Conservation (phyloP, 2,797 vertebrate species). For the Tiaroga cobitis region DNA sequence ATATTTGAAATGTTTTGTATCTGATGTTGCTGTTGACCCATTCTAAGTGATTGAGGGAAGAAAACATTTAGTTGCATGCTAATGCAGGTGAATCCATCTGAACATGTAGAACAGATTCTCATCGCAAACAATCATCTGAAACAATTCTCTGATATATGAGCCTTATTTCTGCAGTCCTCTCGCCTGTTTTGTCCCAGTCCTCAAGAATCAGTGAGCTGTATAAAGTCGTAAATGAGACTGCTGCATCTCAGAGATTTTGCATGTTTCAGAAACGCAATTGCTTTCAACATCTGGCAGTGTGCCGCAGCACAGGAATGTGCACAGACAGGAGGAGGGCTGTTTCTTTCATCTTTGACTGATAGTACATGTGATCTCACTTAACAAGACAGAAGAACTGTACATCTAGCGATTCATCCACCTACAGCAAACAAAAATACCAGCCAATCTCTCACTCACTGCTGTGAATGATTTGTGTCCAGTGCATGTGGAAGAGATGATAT, state of each 20-base stretch:
- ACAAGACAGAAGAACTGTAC: slow-evolving; percentile 40
- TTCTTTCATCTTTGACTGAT: slow-evolving; percentile 57
- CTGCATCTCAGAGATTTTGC: slow-evolving; percentile 18
- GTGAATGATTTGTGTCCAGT: not conserved
- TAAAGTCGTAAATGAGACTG: not conserved
- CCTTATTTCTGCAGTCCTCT: not conserved
- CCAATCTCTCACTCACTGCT: not conserved
- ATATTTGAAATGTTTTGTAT: not conserved
- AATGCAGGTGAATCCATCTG: not conserved
- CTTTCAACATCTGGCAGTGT: slow-evolving; percentile 49
- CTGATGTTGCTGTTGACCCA: not conserved
- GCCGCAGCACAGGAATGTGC: slow-evolving; percentile 41
- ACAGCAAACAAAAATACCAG: slow-evolving; percentile 20
- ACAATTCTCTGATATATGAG: not conserved
- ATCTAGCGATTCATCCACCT: not conserved
- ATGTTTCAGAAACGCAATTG: slow-evolving; percentile 18
- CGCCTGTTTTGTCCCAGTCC: not conserved
- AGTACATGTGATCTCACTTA: slow-evolving; percentile 58
- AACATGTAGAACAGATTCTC: not conserved
- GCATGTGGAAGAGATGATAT: not conserved
- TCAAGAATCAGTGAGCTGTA: not conserved
- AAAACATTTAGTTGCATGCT: not conserved
- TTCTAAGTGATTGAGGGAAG: not conserved
- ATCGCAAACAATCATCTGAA: not conserved
- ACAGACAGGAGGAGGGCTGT: slow-evolving; percentile 38